Conservation (phyloP, 2,888 invertebrate genomes). For the Phengaris arion region DNA sequence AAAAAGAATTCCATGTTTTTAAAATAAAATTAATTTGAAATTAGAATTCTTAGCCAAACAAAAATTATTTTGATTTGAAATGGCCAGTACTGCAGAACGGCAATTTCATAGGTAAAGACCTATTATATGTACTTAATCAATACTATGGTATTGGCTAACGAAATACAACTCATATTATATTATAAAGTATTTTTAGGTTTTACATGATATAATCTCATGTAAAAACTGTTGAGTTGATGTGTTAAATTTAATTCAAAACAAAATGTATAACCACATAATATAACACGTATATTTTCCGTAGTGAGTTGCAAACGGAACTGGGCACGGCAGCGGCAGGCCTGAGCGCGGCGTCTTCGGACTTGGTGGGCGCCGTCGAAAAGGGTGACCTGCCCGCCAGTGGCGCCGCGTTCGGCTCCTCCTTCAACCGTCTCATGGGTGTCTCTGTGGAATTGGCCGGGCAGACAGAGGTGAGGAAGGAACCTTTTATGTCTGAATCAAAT, state of each 20-base stretch:
- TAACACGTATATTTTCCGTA: conserved; percentile 43
- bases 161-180: no score
- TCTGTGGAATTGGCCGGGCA: conserved; percentile 93
- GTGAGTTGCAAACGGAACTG: conserved; percentile 91
- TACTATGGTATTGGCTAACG: no score
- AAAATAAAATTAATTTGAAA: no score
- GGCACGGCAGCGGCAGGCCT: conserved; percentile 90
- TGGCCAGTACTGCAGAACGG: no score
- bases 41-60: no score
- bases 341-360: conserved; percentile 88
- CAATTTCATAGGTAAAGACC: no score
- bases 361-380: conserved; percentile 87
- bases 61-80: no score
- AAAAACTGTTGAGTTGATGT: no score
- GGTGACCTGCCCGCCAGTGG: conserved; percentile 86
- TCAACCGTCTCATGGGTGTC: conserved; percentile 86
- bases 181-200: no score
- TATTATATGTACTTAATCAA: no score
- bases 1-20: no score
- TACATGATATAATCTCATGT: no score
- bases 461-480: conserved; percentile 70
- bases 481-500: neutral
- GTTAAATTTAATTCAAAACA: neutral
- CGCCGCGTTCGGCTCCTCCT: conserved; percentile 88
- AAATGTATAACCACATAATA: neutral